Percentiles rank a stretch among this genome's conserved stretches.
Conservation (phyloP, 2,797 vertebrate genomes). For the Enteromius argenteus region DNA sequence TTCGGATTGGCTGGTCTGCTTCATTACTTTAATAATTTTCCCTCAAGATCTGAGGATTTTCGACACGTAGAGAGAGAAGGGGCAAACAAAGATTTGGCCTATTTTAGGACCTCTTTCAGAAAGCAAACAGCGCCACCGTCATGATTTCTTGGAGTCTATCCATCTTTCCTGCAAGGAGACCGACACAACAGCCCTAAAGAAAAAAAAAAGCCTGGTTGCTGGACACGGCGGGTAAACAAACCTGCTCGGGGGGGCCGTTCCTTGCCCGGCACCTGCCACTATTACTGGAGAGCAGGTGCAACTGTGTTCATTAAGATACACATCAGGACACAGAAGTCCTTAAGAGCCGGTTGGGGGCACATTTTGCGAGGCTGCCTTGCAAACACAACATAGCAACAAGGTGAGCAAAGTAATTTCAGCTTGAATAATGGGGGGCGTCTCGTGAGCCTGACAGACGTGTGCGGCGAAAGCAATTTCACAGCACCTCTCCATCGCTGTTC, state of each 20-base stretch:
- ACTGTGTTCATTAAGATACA: constrained; percentile 76
- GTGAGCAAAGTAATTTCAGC: constrained; percentile 80
- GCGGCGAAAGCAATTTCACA: constrained; percentile 73
- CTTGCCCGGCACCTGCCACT: constrained; percentile 55
- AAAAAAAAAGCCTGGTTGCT: constrained; percentile 48
- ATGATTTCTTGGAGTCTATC: constrained; percentile 37
- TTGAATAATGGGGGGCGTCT: constrained; percentile 80
- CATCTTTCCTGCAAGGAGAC: constrained; percentile 56
- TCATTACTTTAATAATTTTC: constrained; percentile 69
- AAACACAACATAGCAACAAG: constrained; percentile 72
- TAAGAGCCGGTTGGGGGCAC: constrained; percentile 77
- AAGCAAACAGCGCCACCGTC: background rate
- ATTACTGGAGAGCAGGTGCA: constrained; percentile 71
- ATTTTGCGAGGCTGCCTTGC: constrained; percentile 74
- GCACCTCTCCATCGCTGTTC: constrained; percentile 58
- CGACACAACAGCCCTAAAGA: constrained; percentile 64
- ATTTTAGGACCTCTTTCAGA: background rate
- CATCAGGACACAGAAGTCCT: constrained; percentile 75
- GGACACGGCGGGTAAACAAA: constrained; percentile 76
- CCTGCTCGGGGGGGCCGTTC: constrained; percentile 66
- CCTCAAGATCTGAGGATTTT: constrained; percentile 49
- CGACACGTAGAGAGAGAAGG: background rate
- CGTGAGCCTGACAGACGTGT: constrained; percentile 74
- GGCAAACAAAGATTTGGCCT: background rate
- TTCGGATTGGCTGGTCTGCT: constrained; percentile 67